Evolutionary conservation across 2,888 invertebrate species (phyloP).

Genomic region (Dicranocentrus wangi): DNA sequence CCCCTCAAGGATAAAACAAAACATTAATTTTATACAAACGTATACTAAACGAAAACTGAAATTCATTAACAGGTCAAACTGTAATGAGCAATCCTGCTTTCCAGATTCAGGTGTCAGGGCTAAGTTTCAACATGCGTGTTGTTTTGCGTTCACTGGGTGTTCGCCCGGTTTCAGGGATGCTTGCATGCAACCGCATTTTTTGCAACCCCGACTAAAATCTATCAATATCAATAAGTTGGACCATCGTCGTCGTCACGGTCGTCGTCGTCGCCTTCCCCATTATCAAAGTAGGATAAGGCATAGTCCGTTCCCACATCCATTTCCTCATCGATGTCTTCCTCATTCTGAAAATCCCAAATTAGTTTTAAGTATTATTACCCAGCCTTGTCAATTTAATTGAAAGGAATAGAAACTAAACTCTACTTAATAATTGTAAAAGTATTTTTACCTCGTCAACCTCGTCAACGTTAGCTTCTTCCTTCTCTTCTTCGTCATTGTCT

Average conservation of each 20-base stretch:
- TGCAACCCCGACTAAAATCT: no score
- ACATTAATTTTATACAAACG: no score
- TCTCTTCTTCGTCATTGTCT: conserved; percentile 65
- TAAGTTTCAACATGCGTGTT: no score
- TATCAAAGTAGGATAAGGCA: conserved; percentile 73
- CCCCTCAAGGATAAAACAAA: no score
- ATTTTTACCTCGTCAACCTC: conserved; percentile 46
- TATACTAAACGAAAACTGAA: no score
- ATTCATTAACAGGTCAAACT: no score
- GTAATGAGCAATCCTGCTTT: no score
- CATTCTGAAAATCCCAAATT: conserved; percentile 75
- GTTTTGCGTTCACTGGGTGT: no score
- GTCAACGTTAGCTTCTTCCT: conserved; percentile 33
- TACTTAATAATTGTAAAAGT: neutral
- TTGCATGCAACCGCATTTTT: no score
- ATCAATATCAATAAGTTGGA: conserved; percentile 64
- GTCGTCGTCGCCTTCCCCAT: conserved; percentile 77
- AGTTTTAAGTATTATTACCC: neutral
- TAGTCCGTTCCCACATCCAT: conserved; percentile 76
- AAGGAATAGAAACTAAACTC: neutral
- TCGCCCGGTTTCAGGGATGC: no score
- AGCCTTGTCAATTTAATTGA: no score
- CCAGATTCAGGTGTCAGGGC: no score
- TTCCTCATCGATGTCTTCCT: conserved; percentile 79
- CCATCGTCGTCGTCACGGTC: conserved; percentile 74